Evolutionary conservation across 2,113 vertebrate species (phyloP).

Genomic region (Rallus limicola): DNA sequence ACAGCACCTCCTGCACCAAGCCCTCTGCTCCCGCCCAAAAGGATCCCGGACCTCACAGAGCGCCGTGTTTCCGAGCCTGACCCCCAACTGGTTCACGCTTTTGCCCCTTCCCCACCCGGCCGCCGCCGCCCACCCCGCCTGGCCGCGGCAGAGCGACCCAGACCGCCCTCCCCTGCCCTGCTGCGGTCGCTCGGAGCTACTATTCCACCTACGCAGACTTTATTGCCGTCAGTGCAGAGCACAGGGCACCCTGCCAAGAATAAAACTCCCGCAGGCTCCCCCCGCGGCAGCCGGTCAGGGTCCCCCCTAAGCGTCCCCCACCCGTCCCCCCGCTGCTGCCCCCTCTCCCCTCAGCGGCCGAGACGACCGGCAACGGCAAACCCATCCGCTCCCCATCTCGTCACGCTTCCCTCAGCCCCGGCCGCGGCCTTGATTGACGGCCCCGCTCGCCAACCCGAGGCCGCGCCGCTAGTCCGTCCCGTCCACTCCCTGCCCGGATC

Average conservation of each 20-base stretch:
- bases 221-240: rapidly evolving
- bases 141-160: not conserved
- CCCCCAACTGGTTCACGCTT: rapidly evolving
- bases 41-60: not conserved
- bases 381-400: too few relatives aligned
- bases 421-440: not conserved
- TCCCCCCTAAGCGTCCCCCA: rapidly evolving
- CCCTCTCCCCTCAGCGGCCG: not conserved
- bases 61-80: not conserved
- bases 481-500: not conserved
- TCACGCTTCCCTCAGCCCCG: not conserved
- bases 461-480: rapidly evolving
- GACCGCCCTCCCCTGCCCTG: not conserved
- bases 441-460: not conserved
- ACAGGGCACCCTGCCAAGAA: rapidly evolving
- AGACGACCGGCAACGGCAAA: rapidly evolving
- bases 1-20: not conserved
- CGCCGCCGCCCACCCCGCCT: not conserved
- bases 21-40: rapidly evolving
- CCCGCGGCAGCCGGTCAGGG: not conserved
- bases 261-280: rapidly evolving
- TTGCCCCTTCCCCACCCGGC: rapidly evolving
- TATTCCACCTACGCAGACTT: not conserved
- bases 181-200: rapidly evolving
- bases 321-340: rapidly evolving